Evolutionary conservation across 2,113 vertebrate genomes (phyloP).

Genomic region (Tragulus kanchil): DNA sequence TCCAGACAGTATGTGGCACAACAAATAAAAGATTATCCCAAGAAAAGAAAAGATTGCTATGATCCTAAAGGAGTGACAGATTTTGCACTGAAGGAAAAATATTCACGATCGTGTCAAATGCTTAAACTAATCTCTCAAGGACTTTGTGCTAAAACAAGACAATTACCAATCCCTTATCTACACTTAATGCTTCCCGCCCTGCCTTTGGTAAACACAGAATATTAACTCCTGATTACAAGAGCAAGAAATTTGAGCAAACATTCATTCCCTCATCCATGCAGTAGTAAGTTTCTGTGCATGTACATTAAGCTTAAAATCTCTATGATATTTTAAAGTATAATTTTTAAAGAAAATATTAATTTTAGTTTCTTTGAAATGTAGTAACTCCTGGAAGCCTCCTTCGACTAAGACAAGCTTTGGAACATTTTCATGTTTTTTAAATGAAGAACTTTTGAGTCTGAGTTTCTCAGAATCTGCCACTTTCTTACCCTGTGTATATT

Average conservation of each 20-base stretch:
- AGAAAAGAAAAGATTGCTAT: conserved; percentile 42
- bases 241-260: conserved; percentile 57
- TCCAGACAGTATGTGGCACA: neutral
- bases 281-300: neutral
- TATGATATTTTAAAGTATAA: neutral
- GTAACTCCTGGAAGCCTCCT: neutral
- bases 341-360: neutral
- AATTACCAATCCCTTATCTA: conserved; percentile 54
- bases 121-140: conserved; percentile 41
- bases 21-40: conserved; percentile 55
- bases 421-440: neutral
- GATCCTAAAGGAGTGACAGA: conserved; percentile 25
- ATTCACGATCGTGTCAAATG: conserved; percentile 43
- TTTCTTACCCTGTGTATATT: neutral
- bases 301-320: conserved; percentile 3
- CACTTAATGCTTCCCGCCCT: neutral
- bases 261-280: neutral
- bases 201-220: neutral
- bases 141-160: conserved; percentile 52
- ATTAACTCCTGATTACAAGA: conserved; percentile 54
- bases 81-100: conserved; percentile 52
- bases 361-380: conserved; percentile 3
- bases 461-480: neutral
- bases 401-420: neutral
- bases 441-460: neutral